Percentiles rank a stretch among this genome's conserved stretches.
These are phyloP conservation scores for Sussaba pulchella DNA, from an alignment of 2,888 invertebrate species.

Conservation along the genomic window DNA sequence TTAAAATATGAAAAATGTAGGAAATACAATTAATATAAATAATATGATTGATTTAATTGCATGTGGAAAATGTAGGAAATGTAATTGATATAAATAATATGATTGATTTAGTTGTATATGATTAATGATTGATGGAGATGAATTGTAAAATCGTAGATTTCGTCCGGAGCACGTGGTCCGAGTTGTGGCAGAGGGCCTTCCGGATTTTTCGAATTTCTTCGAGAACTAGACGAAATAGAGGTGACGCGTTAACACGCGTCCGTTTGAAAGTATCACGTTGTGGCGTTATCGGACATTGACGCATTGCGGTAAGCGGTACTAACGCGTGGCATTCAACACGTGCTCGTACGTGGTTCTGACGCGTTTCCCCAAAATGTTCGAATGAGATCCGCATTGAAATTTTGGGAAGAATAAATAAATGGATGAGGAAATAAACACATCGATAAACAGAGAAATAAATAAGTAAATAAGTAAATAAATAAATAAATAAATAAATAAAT, in stretches of 20 bases:
- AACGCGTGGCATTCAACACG: constrained; percentile 54
- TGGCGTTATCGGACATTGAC: constrained; percentile 55
- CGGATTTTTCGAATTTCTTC: neutral
- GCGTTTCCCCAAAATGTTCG: constrained; percentile 4
- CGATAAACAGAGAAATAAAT: constrained; percentile 31
- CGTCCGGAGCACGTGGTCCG: neutral
- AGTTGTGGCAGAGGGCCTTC: constrained; percentile 1
- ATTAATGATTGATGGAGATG: too few species aligned
- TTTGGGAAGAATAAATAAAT: neutral
- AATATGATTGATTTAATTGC: too few species aligned
- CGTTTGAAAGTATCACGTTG: constrained; percentile 1
- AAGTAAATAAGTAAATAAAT: constrained; percentile 68
- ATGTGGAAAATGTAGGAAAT: too few species aligned
- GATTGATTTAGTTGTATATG: too few species aligned
- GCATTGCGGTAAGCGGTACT: constrained; percentile 65
- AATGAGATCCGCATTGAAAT: constrained; percentile 11
- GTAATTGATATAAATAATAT: too few species aligned
- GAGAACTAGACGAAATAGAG: neutral
- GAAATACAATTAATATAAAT: too few species aligned
- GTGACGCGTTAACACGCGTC: neutral
- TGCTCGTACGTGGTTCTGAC: constrained; percentile 44
- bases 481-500: neutral
- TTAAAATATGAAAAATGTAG: too few species aligned
- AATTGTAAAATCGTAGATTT: neutral
- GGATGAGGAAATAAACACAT: constrained; percentile 64